phyloP scores from a whole-genome alignment of 1,140 invertebrate species.

The Drosophila pachea region DNA sequence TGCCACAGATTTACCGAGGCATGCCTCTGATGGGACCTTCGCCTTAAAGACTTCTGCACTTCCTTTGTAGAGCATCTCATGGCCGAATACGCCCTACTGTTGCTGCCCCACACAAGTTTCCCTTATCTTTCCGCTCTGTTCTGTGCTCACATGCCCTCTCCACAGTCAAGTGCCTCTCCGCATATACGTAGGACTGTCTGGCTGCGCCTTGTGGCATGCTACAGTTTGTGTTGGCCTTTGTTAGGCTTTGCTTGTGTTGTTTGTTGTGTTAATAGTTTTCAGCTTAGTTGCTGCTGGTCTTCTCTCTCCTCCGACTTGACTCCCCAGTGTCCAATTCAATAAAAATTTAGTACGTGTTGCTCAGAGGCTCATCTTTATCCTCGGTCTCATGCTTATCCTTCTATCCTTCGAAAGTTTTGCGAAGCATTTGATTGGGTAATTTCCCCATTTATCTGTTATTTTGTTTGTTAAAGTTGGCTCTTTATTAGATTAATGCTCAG shows the following conservation, averaged over 20 bases:
- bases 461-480: too few species aligned
- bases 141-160: neutral
- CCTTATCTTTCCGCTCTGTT: neutral
- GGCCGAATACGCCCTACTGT: slow-evolving; percentile 7
- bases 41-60: neutral
- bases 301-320: neutral
- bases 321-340: slow-evolving; percentile 31
- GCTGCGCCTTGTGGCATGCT: slow-evolving; percentile 7
- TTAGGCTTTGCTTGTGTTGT: slow-evolving; percentile 20
- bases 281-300: slow-evolving; percentile 10
- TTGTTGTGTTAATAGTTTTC: slow-evolving; percentile 38
- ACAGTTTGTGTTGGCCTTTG: slow-evolving; percentile 11
- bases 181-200: neutral
- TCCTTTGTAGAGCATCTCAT: neutral
- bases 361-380: slow-evolving; percentile 11
- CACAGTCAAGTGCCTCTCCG: slow-evolving; percentile 9
- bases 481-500: neutral
- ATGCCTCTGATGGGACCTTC: neutral
- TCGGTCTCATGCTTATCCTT: neutral
- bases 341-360: slow-evolving; percentile 41
- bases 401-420: too few species aligned
- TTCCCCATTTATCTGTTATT: too few species aligned
- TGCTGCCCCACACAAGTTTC: neutral
- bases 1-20: slow-evolving; percentile 18
- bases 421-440: too few species aligned